Base-by-base conservation (phyloP, 1,140 invertebrate species). In the Leptinotarsa undecemlineata region DNA sequence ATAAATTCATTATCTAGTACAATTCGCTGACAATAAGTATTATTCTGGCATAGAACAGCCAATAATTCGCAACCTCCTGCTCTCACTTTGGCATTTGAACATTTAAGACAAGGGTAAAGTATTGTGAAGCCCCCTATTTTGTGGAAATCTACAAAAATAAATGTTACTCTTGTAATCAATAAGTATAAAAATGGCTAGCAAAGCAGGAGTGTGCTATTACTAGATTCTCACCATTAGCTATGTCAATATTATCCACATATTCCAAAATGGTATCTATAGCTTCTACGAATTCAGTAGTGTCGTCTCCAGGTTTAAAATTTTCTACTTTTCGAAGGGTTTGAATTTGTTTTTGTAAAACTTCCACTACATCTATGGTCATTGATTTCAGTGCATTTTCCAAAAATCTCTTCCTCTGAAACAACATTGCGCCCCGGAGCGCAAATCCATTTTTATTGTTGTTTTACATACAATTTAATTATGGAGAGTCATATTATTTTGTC, bases 111-210 rank as follows among this genome's bases (percentile, higher is more conserved):
- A 0, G 89, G 84, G 0, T 88, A 86, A 62, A 95, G 88, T 61
- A 94, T 87, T 0, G 87, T 84, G 80, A 93, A 94, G 1, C 93
- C 94, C 8, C 92, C 92, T 78, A 95, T 90, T 85, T 94, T 95
- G 79, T 91, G 90, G 82, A 95, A 95, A 87, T 95, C 92, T 91
- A n/a, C 26, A 70, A 72, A 47, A 23, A 23, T 42, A 11, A 42
- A 42, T 42, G 17, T 23, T 11, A 11, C 33, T 42, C 33, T 42
- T 42, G 8, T 42, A 42, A 42, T 42, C 33, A 42, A 42, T 33
- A 1, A 72, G 63, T 48, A 84, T 8, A 87, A 86, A 76, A 33
- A 5, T 33, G 26, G 26, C 6, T 8, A 42, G 11, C 33, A 42
- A 11, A 42, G 33, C 33, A 42, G 8, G 33, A 11, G 8, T 11